These are phyloP conservation scores for Danio albolineatus DNA, from an alignment of 2,797 vertebrate species.

Conservation along the genomic window DNA sequence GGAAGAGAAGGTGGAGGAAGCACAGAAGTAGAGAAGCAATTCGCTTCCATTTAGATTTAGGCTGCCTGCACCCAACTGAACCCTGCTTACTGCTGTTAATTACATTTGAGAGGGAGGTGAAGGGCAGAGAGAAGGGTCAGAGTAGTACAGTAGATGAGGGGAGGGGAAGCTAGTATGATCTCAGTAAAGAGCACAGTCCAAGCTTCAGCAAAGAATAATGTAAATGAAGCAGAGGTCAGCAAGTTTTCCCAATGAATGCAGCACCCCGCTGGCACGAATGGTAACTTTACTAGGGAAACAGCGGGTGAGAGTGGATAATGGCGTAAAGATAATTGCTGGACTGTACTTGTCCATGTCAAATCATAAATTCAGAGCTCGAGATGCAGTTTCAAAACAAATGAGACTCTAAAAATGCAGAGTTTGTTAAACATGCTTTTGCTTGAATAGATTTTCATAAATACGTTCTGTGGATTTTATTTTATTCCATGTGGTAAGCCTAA, in stretches of 20 bases:
- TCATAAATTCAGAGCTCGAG: conserved; percentile 3
- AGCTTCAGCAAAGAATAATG: conserved; percentile 54
- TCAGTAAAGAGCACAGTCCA: conserved; percentile 53
- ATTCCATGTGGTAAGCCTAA: conserved; percentile 2
- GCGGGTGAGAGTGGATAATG: conserved; percentile 12
- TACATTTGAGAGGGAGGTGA: conserved; percentile 67
- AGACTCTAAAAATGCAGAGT: conserved; percentile 26
- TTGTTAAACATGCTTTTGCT: not conserved
- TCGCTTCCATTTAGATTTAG: conserved; percentile 67
- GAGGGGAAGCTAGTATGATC: conserved; percentile 55
- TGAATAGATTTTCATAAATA: not conserved
- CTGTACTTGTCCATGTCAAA: conserved; percentile 32
- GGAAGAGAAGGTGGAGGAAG: conserved; percentile 36
- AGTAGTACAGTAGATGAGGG: conserved; percentile 22
- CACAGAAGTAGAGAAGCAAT: conserved; percentile 58
- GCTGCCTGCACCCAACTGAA: conserved; percentile 59
- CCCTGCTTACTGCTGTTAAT: conserved; percentile 65
- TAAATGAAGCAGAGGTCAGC: conserved; percentile 58
- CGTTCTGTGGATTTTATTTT: not conserved
- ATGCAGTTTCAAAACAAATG: conserved; percentile 14
- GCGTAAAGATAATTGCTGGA: conserved; percentile 38
- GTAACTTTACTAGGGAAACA: conserved; percentile 20
- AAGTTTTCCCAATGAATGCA: conserved; percentile 30
- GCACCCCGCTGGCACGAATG: not conserved
- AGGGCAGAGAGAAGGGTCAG: conserved; percentile 57